phyloP scores from a whole-genome alignment of 2,888 invertebrate genomes.

The Dynastes grantii region DNA sequence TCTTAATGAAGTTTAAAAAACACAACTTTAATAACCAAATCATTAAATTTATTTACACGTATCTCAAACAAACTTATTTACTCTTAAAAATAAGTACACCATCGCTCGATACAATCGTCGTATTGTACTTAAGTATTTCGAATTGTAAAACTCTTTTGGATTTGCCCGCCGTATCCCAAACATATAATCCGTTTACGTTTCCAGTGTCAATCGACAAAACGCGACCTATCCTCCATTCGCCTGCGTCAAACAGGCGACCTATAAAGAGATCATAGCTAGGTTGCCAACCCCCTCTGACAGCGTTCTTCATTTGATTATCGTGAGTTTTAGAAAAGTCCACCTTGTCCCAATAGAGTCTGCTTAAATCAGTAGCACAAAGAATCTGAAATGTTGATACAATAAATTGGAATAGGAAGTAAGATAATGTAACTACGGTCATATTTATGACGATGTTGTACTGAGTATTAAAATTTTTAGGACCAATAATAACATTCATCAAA shows the following conservation, averaged over 20 bases:
- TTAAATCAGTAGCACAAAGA: conserved; percentile 16
- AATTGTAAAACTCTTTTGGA: conserved; percentile 1
- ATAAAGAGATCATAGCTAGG: conserved; percentile 8
- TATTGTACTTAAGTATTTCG: conserved; percentile 33
- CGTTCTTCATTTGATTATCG: conserved; percentile 30
- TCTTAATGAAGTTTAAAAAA: too few species aligned
- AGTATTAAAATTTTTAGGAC: too few species aligned
- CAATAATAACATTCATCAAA: too few species aligned
- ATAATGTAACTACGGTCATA: too few species aligned
- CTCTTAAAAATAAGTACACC: background rate
- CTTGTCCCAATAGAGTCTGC: conserved; percentile 21
- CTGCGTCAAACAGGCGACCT: background rate
- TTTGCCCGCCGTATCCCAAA: conserved; percentile 17
- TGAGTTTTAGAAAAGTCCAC: conserved; percentile 20
- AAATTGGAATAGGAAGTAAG: background rate
- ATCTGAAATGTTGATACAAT: background rate
- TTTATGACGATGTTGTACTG: too few species aligned
- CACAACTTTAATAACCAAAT: too few species aligned
- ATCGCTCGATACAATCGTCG: background rate
- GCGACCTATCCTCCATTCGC: conserved; percentile 26
- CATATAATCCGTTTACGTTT: background rate
- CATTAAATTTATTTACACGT: background rate
- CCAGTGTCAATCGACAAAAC: conserved; percentile 19
- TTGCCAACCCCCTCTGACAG: conserved; percentile 27
- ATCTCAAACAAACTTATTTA: background rate